Conservation (phyloP, 1,140 invertebrate species). For the Anoplolepis gracilipes region DNA sequence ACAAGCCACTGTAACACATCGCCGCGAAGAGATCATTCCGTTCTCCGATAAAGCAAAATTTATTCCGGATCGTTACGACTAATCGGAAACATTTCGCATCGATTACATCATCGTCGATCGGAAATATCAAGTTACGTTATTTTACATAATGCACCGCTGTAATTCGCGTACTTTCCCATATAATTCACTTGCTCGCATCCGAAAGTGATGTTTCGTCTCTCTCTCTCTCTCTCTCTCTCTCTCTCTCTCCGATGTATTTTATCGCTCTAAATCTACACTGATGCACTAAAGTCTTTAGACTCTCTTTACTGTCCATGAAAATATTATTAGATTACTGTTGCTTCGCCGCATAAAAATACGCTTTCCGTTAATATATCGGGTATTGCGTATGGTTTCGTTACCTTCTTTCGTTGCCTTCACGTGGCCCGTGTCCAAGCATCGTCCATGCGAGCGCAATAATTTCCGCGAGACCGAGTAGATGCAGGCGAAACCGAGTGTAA, state of each 20-base stretch:
- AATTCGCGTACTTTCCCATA: slow-evolving; percentile 12
- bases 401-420: slow-evolving; percentile 14
- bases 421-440: not conserved
- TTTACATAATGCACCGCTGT: slow-evolving; percentile 16
- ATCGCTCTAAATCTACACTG: slow-evolving; percentile 22
- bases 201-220: not conserved
- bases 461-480: not conserved
- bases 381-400: not conserved
- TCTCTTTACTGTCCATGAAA: slow-evolving; percentile 19
- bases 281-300: not conserved
- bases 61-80: slow-evolving; percentile 13
- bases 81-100: slow-evolving; percentile 37
- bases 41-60: slow-evolving; percentile 34
- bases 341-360: not conserved
- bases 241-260: not conserved
- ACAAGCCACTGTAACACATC: not conserved
- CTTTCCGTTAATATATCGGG: not conserved
- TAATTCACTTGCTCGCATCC: not conserved
- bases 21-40: slow-evolving; percentile 11
- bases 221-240: too few relatives aligned
- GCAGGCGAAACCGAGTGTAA: not conserved
- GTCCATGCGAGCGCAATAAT: slow-evolving; percentile 12
- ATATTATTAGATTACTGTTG: slow-evolving; percentile 13
- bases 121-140: slow-evolving; percentile 43
- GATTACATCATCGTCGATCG: not conserved